Base-by-base conservation (phyloP, 92 coral and sea anemone genomes). In the Hydrozoanthus gracilis region DNA sequence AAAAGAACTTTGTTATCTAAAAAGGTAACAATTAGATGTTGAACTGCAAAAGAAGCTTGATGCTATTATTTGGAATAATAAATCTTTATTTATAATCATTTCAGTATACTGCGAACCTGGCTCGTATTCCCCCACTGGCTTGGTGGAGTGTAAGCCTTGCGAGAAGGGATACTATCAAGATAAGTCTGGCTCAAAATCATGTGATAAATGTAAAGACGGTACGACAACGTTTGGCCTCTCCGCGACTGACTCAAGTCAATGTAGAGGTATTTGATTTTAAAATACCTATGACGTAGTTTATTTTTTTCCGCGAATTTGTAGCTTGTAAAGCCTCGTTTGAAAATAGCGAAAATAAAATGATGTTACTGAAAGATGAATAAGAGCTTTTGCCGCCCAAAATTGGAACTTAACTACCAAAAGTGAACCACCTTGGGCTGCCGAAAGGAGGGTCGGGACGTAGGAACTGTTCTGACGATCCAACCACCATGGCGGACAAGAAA, bases 141-240 rank as follows among this genome's bases (percentile, higher is more conserved):
- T 82, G 86, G 77, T 18, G 77, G 86, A 72, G 7, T 82, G 86
- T 67, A 67, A 47, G 35, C 77, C 86, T n/a, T 82, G 86, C 60
- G 39, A 50, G 20, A 82, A 82, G 65, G 86, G 86, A 2, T 73
- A 55, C 27, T 89, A 77, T 86, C 92, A 89, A 44, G 82, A 20
- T 8, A 2, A 16, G n/a, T 47, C 51, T 17, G 89, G 92, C 20
- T 83, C 82, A 13, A 15, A 17, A 7, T 20, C 65, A 5, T 89
- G 92, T 54, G 44, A 71, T 4, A 49, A 71, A 68, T 89, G 92
- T 64, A 27, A 47, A 48, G 71, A 44, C 12, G 82, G 76, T 52
- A 55, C 49, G 39, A 89, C 92, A 39, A 89, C 92, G 16, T 6
- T 85, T 27, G 82, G 55, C 17, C 58, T n/a, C 16, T 50, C 61